Base-by-base conservation (phyloP, 2,888 invertebrate genomes). In the Stegana nigrithorax region DNA sequence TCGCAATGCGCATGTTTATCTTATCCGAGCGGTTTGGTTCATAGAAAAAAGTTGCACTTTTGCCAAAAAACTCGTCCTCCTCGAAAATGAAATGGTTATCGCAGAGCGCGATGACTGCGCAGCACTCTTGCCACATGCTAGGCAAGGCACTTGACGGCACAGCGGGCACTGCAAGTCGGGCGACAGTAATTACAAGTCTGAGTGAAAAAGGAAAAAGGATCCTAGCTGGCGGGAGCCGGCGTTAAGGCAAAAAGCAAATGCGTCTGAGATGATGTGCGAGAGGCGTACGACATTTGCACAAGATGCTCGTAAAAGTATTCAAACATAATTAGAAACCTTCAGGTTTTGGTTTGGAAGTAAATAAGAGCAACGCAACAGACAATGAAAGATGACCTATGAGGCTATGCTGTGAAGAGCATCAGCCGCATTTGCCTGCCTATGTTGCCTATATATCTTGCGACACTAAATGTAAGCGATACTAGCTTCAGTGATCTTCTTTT, bases 271-370 rank as follows among this genome's bases (percentile, higher is more conserved):
- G 50, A n/a, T 6, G 50, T 5, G 42, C 42, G 19, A 39, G 45
- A 17, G 45, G 29, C 59, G 59, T 19, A 51, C 59, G 51, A 60
- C 51, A 42, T 60, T 60, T 60, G 59, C 59, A 60, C 51, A 60
- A 60, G 39, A 17, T 50, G 26, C 26, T 50, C 26, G 50, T 36
- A 36, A 39, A 17, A 39, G 10, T 36, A 14, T 36, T 4, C 10
- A 8, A n/a, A n/a, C n/a, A n/a, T 6, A n/a, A 36, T 3, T 36
- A 39, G 17, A 39, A 6, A 10, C 39, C 36, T 10, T 14, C n/a
- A 10, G 4, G 1, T 10, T 14, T 17, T 8, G 7, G 3, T n/a
- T 14, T 14, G 17, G 10, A n/a, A 39, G 39, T 10, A 39, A 39
- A 5, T 39, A 4, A 39, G 10, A 4, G 17, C 14, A 14, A 5